Evolutionary conservation across 2,888 invertebrate genomes (phyloP).

Genomic region (Acleris cristana): DNA sequence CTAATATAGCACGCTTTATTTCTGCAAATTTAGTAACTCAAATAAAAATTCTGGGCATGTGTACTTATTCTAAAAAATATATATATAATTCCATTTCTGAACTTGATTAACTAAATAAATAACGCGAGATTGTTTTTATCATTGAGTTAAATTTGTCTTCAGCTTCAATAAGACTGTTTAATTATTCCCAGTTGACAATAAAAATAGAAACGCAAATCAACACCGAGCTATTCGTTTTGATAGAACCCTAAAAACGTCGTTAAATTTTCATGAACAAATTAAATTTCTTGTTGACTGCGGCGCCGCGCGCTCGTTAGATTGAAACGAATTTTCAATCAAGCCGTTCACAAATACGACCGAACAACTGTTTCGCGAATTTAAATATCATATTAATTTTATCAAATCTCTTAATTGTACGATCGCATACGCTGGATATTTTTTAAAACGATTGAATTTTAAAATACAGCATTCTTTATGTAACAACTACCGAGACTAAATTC

Average conservation of each 20-base stretch:
- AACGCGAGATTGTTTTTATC: constrained; percentile 3
- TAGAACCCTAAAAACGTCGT: constrained; percentile 48
- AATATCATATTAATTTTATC: constrained; percentile 19
- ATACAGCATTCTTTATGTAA: background rate
- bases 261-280: constrained; percentile 62
- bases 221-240: constrained; percentile 43
- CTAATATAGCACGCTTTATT: too few relatives aligned
- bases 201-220: constrained; percentile 46
- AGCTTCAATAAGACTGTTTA: constrained; percentile 16
- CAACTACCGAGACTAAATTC: too few relatives aligned
- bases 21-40: too few relatives aligned
- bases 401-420: constrained; percentile 17
- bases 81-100: too few relatives aligned
- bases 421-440: constrained; percentile 8
- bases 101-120: background rate
- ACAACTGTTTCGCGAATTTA: constrained; percentile 10
- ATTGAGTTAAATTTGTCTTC: constrained; percentile 1
- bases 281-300: constrained; percentile 71
- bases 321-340: constrained; percentile 68
- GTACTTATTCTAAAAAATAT: too few relatives aligned
- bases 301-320: constrained; percentile 62
- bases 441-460: background rate
- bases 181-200: constrained; percentile 27
- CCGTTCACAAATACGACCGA: constrained; percentile 39
- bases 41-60: too few relatives aligned